Evolutionary conservation across 2,888 invertebrate genomes (phyloP), one percentile per base, ranked within the genome.

Genomic region (Cryptocephalus moraei): DNA sequence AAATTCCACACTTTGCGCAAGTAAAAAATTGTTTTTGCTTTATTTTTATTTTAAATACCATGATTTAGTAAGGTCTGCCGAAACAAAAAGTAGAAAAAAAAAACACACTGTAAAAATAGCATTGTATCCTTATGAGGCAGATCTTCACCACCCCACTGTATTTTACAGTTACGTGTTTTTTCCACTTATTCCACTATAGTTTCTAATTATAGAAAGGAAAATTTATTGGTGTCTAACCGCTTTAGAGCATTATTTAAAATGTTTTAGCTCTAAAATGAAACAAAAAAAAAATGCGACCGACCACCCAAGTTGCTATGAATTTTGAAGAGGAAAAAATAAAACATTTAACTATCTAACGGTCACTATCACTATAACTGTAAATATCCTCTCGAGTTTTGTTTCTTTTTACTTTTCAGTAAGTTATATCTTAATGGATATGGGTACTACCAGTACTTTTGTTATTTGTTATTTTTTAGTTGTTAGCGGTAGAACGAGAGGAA

Each of bases 361-460:
- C 22, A 22, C 22, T 22, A 6, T 22, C 22, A 22, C 48, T 46
- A 49, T 48, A 46, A 47, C 51, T 45, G 44, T 51, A 49, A 47
- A 45, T 46, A 33, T 33, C 13, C 13, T 38, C 32, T 32, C 32
- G 9, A 32, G 10, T 42, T 10, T 42, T 42, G 4, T 22, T 42
- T 40, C 10, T 40, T 40, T 11, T 41, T 46, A 13, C 32, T 46
- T 36, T 33, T 32, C 9, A 41, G 33, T 39, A 42, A 33, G 40
- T 45, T 32, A 22, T 45, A 43, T 44, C 11, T 40, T 57, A 59
- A 56, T 57, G 58, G 56, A 57, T 56, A 57, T 53, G 58, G 60
- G 60, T 59, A 57, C 54, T 56, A 52, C 49, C 50, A 54, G 51
- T 54, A 54, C 52, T 52, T 53, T 49, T 49, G 47, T 45, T 40